Evolutionary conservation across 1,140 invertebrate species (phyloP).

Genomic region (Arctopsyche grandis): DNA sequence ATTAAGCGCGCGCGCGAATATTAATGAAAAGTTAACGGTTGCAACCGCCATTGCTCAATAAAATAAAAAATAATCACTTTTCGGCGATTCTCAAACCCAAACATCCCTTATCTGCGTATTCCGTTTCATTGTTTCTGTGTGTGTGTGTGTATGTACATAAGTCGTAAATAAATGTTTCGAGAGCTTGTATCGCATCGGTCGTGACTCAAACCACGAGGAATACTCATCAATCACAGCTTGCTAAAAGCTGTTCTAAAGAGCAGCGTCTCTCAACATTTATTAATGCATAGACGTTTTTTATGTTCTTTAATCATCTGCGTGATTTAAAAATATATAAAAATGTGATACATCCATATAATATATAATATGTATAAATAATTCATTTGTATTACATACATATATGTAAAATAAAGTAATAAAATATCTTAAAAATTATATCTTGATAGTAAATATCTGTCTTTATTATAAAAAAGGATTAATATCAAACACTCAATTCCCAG

Average conservation of each 20-base stretch:
- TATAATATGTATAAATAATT: neutral
- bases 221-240: no score
- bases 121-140: slow-evolving; percentile 5
- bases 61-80: slow-evolving; percentile 7
- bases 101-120: neutral
- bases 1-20: slow-evolving; percentile 1
- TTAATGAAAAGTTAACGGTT: slow-evolving; percentile 37
- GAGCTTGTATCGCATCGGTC: no score
- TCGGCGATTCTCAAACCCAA: neutral
- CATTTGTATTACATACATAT: neutral
- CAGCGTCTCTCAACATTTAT: no score
- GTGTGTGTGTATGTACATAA: neutral
- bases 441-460: no score
- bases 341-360: neutral
- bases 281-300: neutral
- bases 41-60: neutral
- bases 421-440: no score
- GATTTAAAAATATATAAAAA: neutral
- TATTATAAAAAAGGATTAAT: no score
- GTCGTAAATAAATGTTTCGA: neutral
- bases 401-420: no score
- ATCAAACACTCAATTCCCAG: no score
- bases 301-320: neutral
- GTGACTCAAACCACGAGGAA: no score
- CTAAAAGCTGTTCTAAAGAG: no score